Evolutionary conservation across 2,797 vertebrate genomes (phyloP).

Genomic region (Orestias chungarensis): DNA sequence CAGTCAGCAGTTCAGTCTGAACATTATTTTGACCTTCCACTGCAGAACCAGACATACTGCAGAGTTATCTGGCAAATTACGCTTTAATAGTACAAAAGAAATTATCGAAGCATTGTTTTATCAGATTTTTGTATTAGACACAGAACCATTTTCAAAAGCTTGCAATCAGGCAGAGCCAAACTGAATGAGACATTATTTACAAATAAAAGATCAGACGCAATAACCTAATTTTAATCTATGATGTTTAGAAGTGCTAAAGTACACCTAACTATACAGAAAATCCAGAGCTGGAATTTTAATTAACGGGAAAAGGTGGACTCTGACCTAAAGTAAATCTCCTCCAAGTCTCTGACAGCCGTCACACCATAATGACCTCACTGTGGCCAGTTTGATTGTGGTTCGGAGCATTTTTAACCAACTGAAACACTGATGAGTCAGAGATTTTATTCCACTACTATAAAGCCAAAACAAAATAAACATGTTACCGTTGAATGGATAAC

Average conservation of each 20-base stretch:
- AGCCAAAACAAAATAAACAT: constrained; percentile 9
- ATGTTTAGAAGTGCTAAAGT: background rate
- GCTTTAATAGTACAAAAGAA: constrained; percentile 24
- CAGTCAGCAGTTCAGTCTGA: constrained; percentile 57
- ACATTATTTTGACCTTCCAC: constrained; percentile 45
- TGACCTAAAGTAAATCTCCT: constrained; percentile 45
- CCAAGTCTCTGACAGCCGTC: constrained; percentile 35
- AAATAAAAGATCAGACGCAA: background rate
- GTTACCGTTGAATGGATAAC: background rate
- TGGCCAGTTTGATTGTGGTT: constrained; percentile 10
- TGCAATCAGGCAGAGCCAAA: background rate
- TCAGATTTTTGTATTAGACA: constrained; percentile 17
- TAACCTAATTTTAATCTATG: background rate
- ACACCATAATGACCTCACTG: constrained; percentile 28
- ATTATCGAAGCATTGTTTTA: constrained; percentile 10
- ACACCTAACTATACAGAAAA: constrained; percentile 18
- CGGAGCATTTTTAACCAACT: constrained; percentile 15
- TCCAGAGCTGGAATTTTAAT: constrained; percentile 42
- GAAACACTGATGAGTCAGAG: constrained; percentile 13
- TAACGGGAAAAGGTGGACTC: constrained; percentile 32
- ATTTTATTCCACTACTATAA: constrained; percentile 9
- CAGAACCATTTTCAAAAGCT: background rate
- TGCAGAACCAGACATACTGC: constrained; percentile 23
- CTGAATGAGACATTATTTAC: background rate
- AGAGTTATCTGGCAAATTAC: constrained; percentile 31